A percentile compares a stretch with the other conserved stretches of the same genome.
Evolutionary conservation across 2,888 invertebrate species (phyloP).

Genomic region (Epiblema foenella): DNA sequence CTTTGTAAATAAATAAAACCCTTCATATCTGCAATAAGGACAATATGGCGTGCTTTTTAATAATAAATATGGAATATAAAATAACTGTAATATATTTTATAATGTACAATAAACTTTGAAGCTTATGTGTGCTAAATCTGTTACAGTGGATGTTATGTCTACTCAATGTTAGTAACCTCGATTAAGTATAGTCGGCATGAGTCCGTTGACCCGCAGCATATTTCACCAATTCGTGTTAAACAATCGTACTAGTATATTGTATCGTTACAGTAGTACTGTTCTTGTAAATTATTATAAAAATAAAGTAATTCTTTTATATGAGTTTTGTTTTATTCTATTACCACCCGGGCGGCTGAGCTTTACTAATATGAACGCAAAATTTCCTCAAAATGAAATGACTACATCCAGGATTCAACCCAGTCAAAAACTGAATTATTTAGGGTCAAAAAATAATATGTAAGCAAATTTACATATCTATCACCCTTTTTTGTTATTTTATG

Average conservation of each 20-base stretch:
- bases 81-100: slow-evolving; percentile 51
- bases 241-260: slow-evolving; percentile 49
- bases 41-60: slow-evolving; percentile 80
- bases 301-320: slow-evolving; percentile 69
- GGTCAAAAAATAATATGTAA: no score
- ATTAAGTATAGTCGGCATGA: slow-evolving; percentile 9
- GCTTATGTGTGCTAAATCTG: slow-evolving; percentile 23
- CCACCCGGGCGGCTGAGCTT: neutral
- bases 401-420: neutral
- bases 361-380: neutral
- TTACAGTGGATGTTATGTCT: slow-evolving; percentile 28
- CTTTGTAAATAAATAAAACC: slow-evolving; percentile 52
- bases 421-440: neutral
- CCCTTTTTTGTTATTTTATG: no score
- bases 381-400: no score
- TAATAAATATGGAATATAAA: slow-evolving; percentile 55
- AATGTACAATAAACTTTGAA: slow-evolving; percentile 39
- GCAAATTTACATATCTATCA: no score
- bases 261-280: slow-evolving; percentile 69
- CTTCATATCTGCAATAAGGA: slow-evolving; percentile 69
- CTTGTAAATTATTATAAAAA: slow-evolving; percentile 67
- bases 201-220: neutral
- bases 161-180: slow-evolving; percentile 24
- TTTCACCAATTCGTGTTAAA: slow-evolving; percentile 27
- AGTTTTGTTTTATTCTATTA: slow-evolving; percentile 43